phyloP scores from a whole-genome alignment of 2,113 vertebrate species.

The Saguinus midas region DNA sequence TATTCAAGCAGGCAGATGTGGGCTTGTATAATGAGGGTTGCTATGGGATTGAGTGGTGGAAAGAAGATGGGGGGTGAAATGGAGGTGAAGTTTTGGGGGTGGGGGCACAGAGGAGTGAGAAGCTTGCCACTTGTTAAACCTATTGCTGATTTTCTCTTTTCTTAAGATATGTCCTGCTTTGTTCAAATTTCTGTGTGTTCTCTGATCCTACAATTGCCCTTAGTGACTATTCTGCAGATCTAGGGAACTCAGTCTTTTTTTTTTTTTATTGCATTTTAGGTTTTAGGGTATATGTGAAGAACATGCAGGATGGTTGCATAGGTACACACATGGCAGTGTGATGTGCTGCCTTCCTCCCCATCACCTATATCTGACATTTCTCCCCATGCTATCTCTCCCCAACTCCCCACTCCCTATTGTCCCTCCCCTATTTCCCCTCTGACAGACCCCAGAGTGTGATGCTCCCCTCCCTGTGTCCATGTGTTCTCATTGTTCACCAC shows the following conservation, averaged over 20 bases:
- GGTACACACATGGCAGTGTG: too few species aligned
- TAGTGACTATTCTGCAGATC: neutral
- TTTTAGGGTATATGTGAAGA: too few species aligned
- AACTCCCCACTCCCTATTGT: too few species aligned
- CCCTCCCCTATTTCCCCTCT: too few species aligned
- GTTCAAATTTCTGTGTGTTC: neutral
- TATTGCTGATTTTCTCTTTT: neutral
- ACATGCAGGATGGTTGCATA: too few species aligned
- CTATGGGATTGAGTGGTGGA: neutral
- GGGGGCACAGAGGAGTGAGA: neutral
- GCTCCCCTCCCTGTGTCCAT: too few species aligned
- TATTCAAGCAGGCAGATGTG: neutral
- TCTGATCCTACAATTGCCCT: neutral
- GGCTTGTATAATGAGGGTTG: neutral
- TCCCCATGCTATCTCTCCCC: too few species aligned
- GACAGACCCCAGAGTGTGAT: too few species aligned
- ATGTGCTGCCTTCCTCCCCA: too few species aligned
- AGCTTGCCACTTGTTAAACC: neutral
- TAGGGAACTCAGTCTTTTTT: neutral
- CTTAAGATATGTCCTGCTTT: neutral
- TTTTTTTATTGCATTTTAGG: too few species aligned
- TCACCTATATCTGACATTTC: too few species aligned
- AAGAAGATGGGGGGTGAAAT: neutral
- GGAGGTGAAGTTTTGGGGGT: neutral
- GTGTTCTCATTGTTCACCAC: too few species aligned